Percentiles rank a stretch among this genome's conserved stretches.
phyloP scores from a whole-genome alignment of 1,140 invertebrate species.

The Psilanteris sp. region DNA sequence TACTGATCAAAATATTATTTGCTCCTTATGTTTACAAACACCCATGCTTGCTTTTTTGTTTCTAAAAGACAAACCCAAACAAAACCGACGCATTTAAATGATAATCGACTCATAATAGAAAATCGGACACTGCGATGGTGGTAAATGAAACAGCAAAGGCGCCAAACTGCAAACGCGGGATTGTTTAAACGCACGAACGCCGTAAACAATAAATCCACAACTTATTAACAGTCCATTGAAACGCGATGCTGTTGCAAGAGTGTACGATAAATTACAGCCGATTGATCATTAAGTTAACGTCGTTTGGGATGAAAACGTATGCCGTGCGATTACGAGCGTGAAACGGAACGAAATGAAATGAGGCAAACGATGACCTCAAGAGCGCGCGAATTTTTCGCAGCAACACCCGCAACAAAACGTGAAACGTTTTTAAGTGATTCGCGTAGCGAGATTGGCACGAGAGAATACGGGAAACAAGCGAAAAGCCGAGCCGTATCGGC shows the following conservation, averaged over 20 bases:
- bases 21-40: no score
- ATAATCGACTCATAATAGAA: no score
- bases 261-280: no score
- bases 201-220: slow-evolving; percentile 9
- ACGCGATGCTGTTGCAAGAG: no score
- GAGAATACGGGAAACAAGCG: slow-evolving; percentile 81
- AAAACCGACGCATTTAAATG: no score
- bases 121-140: no score
- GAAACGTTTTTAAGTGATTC: slow-evolving; percentile 39
- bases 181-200: no score
- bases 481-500: slow-evolving; percentile 44
- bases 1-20: no score
- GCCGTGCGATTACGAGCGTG: slow-evolving; percentile 3
- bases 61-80: no score
- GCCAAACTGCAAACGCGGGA: no score
- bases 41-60: no score
- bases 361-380: slow-evolving; percentile 35
- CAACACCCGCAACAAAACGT: slow-evolving; percentile 38
- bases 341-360: slow-evolving; percentile 41
- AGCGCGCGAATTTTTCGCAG: slow-evolving; percentile 18
- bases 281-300: slow-evolving; percentile 45
- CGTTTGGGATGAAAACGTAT: slow-evolving; percentile 30
- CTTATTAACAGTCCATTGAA: not conserved
- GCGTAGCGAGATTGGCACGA: slow-evolving; percentile 74
- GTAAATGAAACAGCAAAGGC: no score